Evolutionary conservation across 2,888 invertebrate genomes (phyloP), one percentile per base, ranked within the genome.

Genomic region (Baronia brevicornis): DNA sequence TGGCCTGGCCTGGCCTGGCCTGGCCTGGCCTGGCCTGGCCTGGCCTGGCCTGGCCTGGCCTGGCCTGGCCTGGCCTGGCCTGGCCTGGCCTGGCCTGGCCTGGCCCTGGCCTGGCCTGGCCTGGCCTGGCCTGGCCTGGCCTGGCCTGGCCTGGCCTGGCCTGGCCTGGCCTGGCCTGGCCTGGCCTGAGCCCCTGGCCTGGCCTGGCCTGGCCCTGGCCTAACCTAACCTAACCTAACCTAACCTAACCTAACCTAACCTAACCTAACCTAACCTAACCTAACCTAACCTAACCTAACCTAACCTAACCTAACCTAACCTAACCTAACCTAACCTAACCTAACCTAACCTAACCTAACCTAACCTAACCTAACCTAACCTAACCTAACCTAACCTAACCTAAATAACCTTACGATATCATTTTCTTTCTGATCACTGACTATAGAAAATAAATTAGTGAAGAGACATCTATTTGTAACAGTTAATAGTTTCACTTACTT

Each of bases 251-350:
- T 38, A 33, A 38, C 39, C 41, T 41, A 38, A 38, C 41, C 41
- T 38, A 36, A 36, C 41, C 41, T 41, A 37, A 37, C 41, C 38
- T 43, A 35, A 35, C 38, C 38, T 38, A 37, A 37, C 41, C 41
- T 41, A 37, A 37, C 41, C 42, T 39, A 37, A 39, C 37, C 41
- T 39, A 41, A 44, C 44, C 44, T 41, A 41, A 41, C 44, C 44
- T 41, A 39, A 41, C 44, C 39, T 44, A 39, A 41, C 41, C 39
- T 41, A 41, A 41, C 44, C 41, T 40, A 41, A 41, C 44, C 44
- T 44, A 41, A 39, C 41, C 41, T 41, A 41, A 41, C 44, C 44
- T 44, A 39, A 39, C 41, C 41, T 41, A 39, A 41, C 41, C 44
- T 41, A 39, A 40, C 43, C 38, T 43, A 38, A 43, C 40, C 40